Evolutionary conservation across 2,888 invertebrate species (phyloP), one percentile per base, ranked within the genome.

Genomic region (Diaprepes abbreviatus): DNA sequence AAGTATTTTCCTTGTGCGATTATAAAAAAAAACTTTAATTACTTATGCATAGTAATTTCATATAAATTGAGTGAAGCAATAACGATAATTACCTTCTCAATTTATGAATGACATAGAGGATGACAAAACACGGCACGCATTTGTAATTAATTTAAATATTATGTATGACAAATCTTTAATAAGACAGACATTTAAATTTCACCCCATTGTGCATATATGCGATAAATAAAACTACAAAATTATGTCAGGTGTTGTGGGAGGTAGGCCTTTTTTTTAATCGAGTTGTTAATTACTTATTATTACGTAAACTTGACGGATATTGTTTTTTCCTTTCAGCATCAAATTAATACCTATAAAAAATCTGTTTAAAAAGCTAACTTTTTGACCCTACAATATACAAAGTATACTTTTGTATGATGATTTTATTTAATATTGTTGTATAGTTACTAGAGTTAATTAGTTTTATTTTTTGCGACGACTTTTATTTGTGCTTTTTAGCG

Each of bases 101-200:
- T 66, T 66, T 66, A 66, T 43, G 33, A 54, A 66, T 54, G 43
- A 45, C 36, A 43, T 57, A 35, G 36, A 40, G 57, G 57, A 68
- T 63, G 58, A 58, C 38, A 68, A 55, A 67, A 58, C 57, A 48
- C 33, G 31, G 45, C 35, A 57, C 36, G 68, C 58, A 66, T 66
- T 59, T 33, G 55, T 36, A 70, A 66, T 66, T 66, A 66, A 70
- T 70, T 70, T 40, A 66, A 66, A 70, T 70, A 62, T 58, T 66
- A 63, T 70, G 70, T 66, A 66, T 70, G 62, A 62, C 70, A 66
- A 70, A 70, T 62, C 62, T 55, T 66, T 70, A 70, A 70, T 70
- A 66, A 66, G 63, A 48, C 57, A 68, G 63, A 31, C 57, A 50
- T 55, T 68, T 63, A 63, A 63, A 50, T 68, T 68, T 67, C 43